These are phyloP conservation scores for Drosophila paramelanica DNA, from an alignment of 2,888 invertebrate genomes.

Conservation along the genomic window DNA sequence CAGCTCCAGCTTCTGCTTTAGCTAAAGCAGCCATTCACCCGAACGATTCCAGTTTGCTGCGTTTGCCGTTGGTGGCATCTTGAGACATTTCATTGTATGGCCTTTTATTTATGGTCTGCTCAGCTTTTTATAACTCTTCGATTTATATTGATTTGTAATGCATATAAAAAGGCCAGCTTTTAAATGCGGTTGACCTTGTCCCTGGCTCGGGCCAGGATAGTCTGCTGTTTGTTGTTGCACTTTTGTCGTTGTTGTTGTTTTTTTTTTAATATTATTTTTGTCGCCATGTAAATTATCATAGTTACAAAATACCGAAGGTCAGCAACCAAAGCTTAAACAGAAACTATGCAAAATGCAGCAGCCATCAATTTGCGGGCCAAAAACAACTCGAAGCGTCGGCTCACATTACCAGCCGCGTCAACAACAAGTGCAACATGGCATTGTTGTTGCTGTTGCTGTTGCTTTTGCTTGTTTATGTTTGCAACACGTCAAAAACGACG, in stretches of 20 bases:
- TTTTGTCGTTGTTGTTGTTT: neutral
- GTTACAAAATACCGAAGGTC: slow-evolving; percentile 74
- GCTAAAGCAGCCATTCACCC: slow-evolving; percentile 67
- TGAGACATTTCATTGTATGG: slow-evolving; percentile 77
- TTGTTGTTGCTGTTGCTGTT: slow-evolving; percentile 39
- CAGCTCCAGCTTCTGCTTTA: slow-evolving; percentile 7
- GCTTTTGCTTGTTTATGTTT: slow-evolving; percentile 44
- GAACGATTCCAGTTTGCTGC: slow-evolving; percentile 71
- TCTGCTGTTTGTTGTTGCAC: slow-evolving; percentile 14
- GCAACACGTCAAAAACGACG: slow-evolving; percentile 53
- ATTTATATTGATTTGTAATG: slow-evolving; percentile 77
- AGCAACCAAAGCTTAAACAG: slow-evolving; percentile 28
- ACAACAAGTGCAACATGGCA: slow-evolving; percentile 60
- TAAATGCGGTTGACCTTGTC: slow-evolving; percentile 74
- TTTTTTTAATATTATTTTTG: slow-evolving; percentile 1
- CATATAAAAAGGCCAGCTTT: slow-evolving; percentile 62
- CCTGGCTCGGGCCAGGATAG: slow-evolving; percentile 53
- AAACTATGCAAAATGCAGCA: slow-evolving; percentile 53
- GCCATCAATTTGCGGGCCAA: slow-evolving; percentile 10
- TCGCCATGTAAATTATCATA: slow-evolving; percentile 56
- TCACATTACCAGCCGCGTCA: slow-evolving; percentile 54
- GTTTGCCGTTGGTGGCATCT: slow-evolving; percentile 65
- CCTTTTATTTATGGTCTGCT: slow-evolving; percentile 72
- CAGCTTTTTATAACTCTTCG: slow-evolving; percentile 77
- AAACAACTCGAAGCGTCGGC: slow-evolving; percentile 30